Evolutionary conservation across 2,113 vertebrate genomes (phyloP), one percentile per base, ranked within the genome.

Genomic region (Semicossyphus pulcher): DNA sequence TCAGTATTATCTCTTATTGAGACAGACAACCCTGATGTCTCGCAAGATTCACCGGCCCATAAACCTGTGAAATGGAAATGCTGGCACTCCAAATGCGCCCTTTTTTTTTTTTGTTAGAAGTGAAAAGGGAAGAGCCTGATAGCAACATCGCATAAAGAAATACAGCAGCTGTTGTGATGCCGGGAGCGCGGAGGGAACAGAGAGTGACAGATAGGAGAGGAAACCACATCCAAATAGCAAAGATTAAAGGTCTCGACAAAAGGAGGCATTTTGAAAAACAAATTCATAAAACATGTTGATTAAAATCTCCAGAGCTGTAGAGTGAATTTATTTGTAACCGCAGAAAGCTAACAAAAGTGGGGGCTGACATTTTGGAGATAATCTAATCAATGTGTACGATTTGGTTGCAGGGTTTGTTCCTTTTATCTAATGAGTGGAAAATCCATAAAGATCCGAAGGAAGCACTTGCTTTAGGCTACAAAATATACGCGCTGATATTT

Each of bases 61-160:
- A 42, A 63, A 53, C 10, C 45, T 59, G 48, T 61, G 49, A 58
- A 69, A 72, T 65, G n/a, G 37, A 75, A 75, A 84, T 54, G 18
- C 39, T 48, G 4, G 41, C 9, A 8, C 36, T 83, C 34, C 62
- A 48, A 44, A 44, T 44, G 18, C 4, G 7, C 7, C 41, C 16
- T 42, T 16, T 42, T 42, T 15, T 53, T 42, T 16, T 42, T 42
- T 15, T 53, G 48, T 47, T 56, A 10, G 28, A 49, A 57, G 60
- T 54, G 2, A 61, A 68, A 60, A 61, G 21, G 6, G 14, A 45
- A 34, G 18, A 23, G n/a, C 12, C 16, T 47, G 49, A 69, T 47
- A 29, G 25, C 7, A 32, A 26, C 49, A 44, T 5, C 36, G 51
- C 32, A 11, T 28, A 20, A 49, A 60, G 32, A 68, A 71, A 68